Evolutionary conservation across 2,888 invertebrate genomes (phyloP), one percentile per base, ranked within the genome.

Genomic region (Ornithoptera alexandrae): DNA sequence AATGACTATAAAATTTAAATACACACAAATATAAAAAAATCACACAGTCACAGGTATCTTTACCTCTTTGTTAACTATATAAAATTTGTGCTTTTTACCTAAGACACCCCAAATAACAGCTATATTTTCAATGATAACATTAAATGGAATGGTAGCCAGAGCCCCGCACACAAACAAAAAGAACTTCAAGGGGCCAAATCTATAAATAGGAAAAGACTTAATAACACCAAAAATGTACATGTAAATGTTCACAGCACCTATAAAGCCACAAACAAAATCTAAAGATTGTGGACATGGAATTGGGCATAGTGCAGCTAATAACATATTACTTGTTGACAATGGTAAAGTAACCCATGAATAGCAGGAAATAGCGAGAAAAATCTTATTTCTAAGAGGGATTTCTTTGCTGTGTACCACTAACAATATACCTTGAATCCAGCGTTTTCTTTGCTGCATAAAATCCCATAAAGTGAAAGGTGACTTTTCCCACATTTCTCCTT

Each of bases 401-500:
- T 95, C 93, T 83, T 96, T 96, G 69, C 97, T 97, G 88, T 97
- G 97, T 62, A 97, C 97, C 30, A 97, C 97, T 72, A 98, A 92
- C 30, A 97, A 93, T 78, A 98, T 97, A 82, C 97, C 98, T 93
- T 97, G 97, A 67, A 99, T 94, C 99, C 99, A 99, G 67, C 99
- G 94, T 85, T 99, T 99, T 71, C 99, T 94, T 84, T 99, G 99
- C 86, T 98, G 98, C 76, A 99, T 94, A 81, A 99, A 98, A 86
- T 99, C 99, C 95, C 96, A 96, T 50, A 99, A 89, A 2, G 97
- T 97, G 86, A 99, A 99, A 4, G 99, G 98, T 8, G 98, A 98
- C 84, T 99, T 98, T 85, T 99, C 99, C 96, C 98, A 98, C 98
- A 99, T 98, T 92, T 99, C 99, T 64, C 99, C 98, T 86, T 99